Evolutionary conservation across 2,888 invertebrate species (phyloP).

Genomic region (Rhabditoides inermis): DNA sequence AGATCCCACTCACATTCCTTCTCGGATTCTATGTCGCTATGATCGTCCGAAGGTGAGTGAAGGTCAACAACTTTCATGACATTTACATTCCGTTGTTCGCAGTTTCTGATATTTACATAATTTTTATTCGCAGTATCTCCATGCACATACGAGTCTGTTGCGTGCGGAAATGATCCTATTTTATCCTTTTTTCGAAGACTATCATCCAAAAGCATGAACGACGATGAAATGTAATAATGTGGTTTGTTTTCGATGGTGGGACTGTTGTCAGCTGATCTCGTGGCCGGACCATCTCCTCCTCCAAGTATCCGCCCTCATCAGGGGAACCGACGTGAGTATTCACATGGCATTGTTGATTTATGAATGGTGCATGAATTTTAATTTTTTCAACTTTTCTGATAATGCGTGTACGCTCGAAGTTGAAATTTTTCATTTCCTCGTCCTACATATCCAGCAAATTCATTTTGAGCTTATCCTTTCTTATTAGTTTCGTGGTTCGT

Average conservation of each 20-base stretch:
- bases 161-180: neutral
- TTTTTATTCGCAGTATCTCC: neutral
- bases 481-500: no score
- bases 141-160: neutral
- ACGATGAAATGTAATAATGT: neutral
- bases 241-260: conserved; percentile 35
- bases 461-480: no score
- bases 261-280: conserved; percentile 40
- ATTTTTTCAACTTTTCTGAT: no score
- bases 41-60: conserved; percentile 29
- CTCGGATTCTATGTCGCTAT: conserved; percentile 43
- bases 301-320: conserved; percentile 38
- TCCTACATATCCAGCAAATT: no score
- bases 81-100: neutral
- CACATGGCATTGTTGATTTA: no score
- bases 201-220: no score
- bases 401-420: no score
- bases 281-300: conserved; percentile 43
- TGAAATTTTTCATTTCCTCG: no score
- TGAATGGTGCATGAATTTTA: no score
- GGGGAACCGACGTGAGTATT: conserved; percentile 32
- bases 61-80: neutral
- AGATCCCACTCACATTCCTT: conserved; percentile 40
- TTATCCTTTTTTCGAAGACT: no score
- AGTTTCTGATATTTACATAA: neutral